These are phyloP conservation scores for Psilopsiagon aymara DNA, from an alignment of 2,113 vertebrate species.

Conservation along the genomic window DNA sequence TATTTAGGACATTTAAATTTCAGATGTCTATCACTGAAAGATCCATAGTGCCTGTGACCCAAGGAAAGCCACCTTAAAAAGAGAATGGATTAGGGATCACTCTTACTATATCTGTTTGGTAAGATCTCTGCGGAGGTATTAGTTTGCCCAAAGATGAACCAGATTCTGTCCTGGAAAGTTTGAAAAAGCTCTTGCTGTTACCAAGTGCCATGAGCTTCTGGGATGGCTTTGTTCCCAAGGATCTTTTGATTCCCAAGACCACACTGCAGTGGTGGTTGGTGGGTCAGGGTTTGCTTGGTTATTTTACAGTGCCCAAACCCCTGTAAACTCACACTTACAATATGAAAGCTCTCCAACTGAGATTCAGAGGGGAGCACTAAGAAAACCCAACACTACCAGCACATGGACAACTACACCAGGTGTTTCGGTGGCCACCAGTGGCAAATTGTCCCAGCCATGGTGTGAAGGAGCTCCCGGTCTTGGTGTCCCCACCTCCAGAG, in stretches of 20 bases:
- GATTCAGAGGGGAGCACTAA: background rate
- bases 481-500: background rate
- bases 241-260: background rate
- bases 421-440: background rate
- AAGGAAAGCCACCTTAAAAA: background rate
- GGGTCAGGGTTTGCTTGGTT: background rate
- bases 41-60: rapidly evolving
- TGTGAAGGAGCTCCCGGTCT: rapidly evolving
- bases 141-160: background rate
- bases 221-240: background rate
- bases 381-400: background rate
- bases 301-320: background rate
- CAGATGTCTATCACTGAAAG: background rate
- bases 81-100: background rate
- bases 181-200: background rate
- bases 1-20: background rate
- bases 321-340: background rate
- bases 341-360: background rate
- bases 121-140: background rate
- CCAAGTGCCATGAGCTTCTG: rapidly evolving
- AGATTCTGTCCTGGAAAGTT: background rate
- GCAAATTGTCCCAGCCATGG: background rate
- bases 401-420: rapidly evolving
- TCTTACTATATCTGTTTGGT: background rate
- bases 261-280: background rate